Evolutionary conservation across 2,888 invertebrate genomes (phyloP), one percentile per base, ranked within the genome.

Genomic region (Caenorhabditis zanzibari): DNA sequence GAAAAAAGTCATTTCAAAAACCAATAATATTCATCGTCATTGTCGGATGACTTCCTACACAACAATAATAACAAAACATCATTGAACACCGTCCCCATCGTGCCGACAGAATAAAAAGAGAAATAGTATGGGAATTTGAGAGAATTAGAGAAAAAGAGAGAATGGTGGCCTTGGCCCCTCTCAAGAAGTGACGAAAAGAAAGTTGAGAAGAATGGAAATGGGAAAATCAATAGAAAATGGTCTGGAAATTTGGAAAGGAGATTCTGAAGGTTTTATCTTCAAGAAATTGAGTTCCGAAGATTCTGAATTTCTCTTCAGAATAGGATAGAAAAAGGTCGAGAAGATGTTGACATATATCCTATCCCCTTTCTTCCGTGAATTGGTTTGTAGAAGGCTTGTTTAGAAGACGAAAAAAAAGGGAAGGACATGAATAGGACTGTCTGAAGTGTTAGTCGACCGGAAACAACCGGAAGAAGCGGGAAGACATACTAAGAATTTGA

Each of bases 131-230:
- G 61, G 26, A 58, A 61, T 47, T 19, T 26, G 47, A 59, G 71
- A 52, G 61, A 64, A 16, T 14, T 22, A 26, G 28, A 49, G 24
- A 26, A 32, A 35, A 44, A 61, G 38, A 19, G 38, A 47, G n/a
- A 19, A n/a, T 73, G 61, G 52, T 52, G 69, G 64, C 69, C 63
- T 69, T 64, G 71, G 79, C 69, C 63, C 16, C 59, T 28, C 38
- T n/a, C 6, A 47, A 10, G n/a, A 56, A 38, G 52, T 61, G 61
- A 61, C 16, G 16, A 61, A 3, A 54, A 22, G 22, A 52, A 68
- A 19, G 52, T 52, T 35, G 26, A 49, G 12, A 68, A 52, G 14
- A 19, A 38, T 19, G 16, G 41, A 44, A 44, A 63, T 12, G 1
- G n/a, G 14, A 19, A 14, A 47, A 47, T 56, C 54, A 12, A 58